A percentile compares a stretch with the other conserved stretches of the same genome.
phyloP scores from a whole-genome alignment of 1,140 invertebrate species.

The Sesamia nonagrioides region DNA sequence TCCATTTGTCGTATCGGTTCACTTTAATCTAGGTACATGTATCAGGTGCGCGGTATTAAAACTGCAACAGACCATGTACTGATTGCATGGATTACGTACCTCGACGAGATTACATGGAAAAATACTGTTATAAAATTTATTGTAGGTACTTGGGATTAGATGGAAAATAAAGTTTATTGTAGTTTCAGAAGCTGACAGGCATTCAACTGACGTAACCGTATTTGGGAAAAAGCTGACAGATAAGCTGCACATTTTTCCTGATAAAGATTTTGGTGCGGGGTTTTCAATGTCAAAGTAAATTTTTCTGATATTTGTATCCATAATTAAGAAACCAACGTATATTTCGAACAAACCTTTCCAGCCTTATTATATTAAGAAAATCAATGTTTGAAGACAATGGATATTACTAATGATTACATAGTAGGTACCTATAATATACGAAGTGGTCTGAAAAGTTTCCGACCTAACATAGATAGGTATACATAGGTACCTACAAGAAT shows the following conservation, averaged over 20 bases:
- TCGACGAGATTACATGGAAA: neutral
- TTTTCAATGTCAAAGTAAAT: too few species aligned
- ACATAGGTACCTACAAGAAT: too few species aligned
- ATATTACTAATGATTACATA: too few species aligned
- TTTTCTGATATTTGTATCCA: too few species aligned
- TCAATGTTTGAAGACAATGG: too few species aligned
- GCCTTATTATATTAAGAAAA: too few species aligned
- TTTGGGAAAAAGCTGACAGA: neutral
- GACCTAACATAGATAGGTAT: too few species aligned
- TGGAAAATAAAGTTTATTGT: neutral
- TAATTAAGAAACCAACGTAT: too few species aligned
- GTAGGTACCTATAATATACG: too few species aligned
- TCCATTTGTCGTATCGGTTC: slow-evolving; percentile 35
- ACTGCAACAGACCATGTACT: slow-evolving; percentile 19
- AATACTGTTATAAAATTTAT: neutral
- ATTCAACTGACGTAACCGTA: neutral
- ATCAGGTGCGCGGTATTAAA: slow-evolving; percentile 20
- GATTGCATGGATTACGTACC: neutral
- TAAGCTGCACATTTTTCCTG: neutral
- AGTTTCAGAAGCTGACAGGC: neutral
- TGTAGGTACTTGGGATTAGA: too few species aligned
- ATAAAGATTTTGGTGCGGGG: neutral
- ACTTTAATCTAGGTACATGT: slow-evolving; percentile 23
- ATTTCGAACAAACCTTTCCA: too few species aligned
- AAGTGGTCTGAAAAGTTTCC: too few species aligned